phyloP scores from a whole-genome alignment of 2,888 invertebrate species.

The Watsonalla binaria region DNA sequence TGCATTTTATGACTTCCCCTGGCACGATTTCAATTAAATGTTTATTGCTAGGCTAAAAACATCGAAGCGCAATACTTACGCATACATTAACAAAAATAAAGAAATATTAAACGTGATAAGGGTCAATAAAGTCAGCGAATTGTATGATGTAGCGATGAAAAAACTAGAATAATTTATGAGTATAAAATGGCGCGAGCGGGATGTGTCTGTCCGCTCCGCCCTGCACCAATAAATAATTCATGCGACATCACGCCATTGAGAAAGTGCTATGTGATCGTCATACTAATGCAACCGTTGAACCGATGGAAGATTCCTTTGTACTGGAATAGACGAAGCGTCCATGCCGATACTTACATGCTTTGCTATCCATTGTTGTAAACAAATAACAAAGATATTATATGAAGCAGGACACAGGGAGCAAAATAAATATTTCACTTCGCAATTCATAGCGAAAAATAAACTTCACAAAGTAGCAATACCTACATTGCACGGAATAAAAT shows the following conservation, averaged over 20 bases:
- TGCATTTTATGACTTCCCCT: constrained; percentile 33
- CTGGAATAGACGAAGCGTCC: constrained; percentile 5
- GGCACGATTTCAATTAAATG: constrained; percentile 42
- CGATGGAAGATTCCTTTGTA: constrained; percentile 52
- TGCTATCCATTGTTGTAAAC: no score
- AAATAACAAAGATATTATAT: no score
- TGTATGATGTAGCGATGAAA: constrained; percentile 45
- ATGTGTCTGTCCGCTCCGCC: constrained; percentile 32
- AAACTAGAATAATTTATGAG: constrained; percentile 57
- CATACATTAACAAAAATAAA: constrained; percentile 30
- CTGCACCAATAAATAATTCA: constrained; percentile 75
- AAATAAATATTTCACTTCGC: neutral
- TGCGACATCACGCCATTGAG: constrained; percentile 72
- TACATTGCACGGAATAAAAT: neutral
- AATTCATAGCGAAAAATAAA: neutral
- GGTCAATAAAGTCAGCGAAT: constrained; percentile 34
- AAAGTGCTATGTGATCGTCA: constrained; percentile 74
- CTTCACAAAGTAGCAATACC: neutral
- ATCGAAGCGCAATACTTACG: constrained; percentile 21
- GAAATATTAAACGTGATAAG: constrained; percentile 32
- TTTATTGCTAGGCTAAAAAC: constrained; percentile 28
- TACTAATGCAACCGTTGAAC: constrained; percentile 68
- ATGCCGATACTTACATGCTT: no score
- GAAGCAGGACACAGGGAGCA: no score
- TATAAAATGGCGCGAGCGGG: constrained; percentile 52